Evolutionary conservation across 2,888 invertebrate species (phyloP).

Genomic region (Chirona hameri): DNA sequence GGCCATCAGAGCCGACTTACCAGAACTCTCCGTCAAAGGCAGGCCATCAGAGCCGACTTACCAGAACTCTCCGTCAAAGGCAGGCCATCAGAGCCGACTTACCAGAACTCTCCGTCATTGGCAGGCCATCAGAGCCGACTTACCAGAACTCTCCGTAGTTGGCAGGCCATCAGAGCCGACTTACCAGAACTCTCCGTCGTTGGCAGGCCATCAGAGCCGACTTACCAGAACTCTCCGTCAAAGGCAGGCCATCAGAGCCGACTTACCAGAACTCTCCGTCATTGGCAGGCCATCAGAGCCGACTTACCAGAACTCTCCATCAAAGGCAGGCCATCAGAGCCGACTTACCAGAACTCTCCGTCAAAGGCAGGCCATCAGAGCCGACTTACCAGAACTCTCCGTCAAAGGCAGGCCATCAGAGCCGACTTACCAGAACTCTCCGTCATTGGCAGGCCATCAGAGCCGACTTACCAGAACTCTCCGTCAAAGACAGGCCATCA

Average conservation of each 20-base stretch:
- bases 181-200: conserved; percentile 62
- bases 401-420: too few species aligned
- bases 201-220: too few species aligned
- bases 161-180: too few species aligned
- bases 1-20: conserved; percentile 48
- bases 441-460: too few species aligned
- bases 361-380: too few species aligned
- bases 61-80: conserved; percentile 64
- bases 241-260: too few species aligned
- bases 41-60: conserved; percentile 45
- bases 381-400: conserved; percentile 58
- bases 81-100: conserved; percentile 41
- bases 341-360: conserved; percentile 58
- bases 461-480: conserved; percentile 56
- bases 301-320: conserved; percentile 60
- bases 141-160: conserved; percentile 63
- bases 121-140: too few species aligned
- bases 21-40: conserved; percentile 64
- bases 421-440: conserved; percentile 57
- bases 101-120: conserved; percentile 63
- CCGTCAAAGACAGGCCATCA: too few species aligned
- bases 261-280: conserved; percentile 61
- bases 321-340: too few species aligned
- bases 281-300: too few species aligned
- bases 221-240: conserved; percentile 62